phyloP scores from a whole-genome alignment of 2,797 vertebrate species.

The Falco columbarius region DNA sequence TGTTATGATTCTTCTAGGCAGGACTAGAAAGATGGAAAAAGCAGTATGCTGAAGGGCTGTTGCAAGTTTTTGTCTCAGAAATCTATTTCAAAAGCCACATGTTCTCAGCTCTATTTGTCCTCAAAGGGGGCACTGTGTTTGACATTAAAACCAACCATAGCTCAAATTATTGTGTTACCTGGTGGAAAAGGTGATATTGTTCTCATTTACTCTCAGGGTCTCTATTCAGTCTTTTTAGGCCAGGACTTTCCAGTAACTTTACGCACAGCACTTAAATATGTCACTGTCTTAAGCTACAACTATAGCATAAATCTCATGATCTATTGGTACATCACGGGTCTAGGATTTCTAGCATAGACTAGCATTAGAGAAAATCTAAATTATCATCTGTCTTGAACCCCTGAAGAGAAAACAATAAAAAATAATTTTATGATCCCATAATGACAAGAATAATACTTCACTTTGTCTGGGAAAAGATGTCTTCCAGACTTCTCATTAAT shows the following conservation, averaged over 20 bases:
- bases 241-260: conserved; percentile 11
- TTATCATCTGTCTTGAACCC: conserved; percentile 50
- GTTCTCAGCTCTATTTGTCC: background rate
- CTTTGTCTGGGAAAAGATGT: conserved; percentile 26
- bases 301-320: conserved; percentile 27
- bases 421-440: conserved; percentile 52
- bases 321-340: background rate
- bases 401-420: conserved; percentile 59
- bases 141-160: background rate
- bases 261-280: conserved; percentile 20
- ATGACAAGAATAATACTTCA: conserved; percentile 46
- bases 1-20: background rate
- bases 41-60: background rate
- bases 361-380: conserved; percentile 47
- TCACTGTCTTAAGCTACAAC: conserved; percentile 14
- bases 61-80: background rate
- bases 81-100: background rate
- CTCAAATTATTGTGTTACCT: background rate
- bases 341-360: conserved; percentile 30
- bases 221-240: background rate
- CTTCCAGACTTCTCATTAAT: conserved; percentile 35
- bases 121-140: background rate
- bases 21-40: background rate
- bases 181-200: background rate
- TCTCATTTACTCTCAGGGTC: background rate